Conservation (phyloP, 2,888 invertebrate genomes). For the Plusia festucae region DNA sequence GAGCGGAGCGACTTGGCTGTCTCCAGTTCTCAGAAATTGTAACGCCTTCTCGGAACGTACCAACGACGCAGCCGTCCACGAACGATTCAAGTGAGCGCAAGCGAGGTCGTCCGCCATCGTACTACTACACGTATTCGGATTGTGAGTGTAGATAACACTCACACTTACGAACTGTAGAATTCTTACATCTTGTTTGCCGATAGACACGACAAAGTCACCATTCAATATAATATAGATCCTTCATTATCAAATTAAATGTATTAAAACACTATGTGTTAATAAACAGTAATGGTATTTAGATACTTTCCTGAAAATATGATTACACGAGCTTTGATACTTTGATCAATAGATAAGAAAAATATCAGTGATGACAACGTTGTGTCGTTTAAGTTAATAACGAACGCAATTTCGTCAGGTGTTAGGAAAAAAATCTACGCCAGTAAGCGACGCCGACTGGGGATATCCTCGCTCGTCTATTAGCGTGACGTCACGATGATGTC, state of each 20-base stretch:
- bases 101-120: constrained; percentile 84
- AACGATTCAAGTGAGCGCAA: constrained; percentile 81
- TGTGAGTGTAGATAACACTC: constrained; percentile 69
- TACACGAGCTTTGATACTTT: not conserved
- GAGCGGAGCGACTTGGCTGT: constrained; percentile 83
- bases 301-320: too few species aligned
- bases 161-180: constrained; percentile 61
- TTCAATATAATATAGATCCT: constrained; percentile 23
- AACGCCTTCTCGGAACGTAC: constrained; percentile 88
- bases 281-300: not conserved
- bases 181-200: constrained; percentile 62
- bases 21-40: constrained; percentile 88
- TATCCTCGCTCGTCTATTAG: constrained; percentile 86
- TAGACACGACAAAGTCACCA: constrained; percentile 49
- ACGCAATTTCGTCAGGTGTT: constrained; percentile 36
- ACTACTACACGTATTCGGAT: constrained; percentile 72
- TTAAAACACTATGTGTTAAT: not conserved
- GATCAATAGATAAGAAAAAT: not conserved
- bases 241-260: constrained; percentile 2
- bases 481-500: constrained; percentile 87
- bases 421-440: constrained; percentile 44
- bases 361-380: not conserved
- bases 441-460: constrained; percentile 72
- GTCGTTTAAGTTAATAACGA: constrained; percentile 15
- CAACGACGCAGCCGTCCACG: constrained; percentile 82